Conservation (phyloP, 2,888 invertebrate species). For the Alcis repandata region DNA sequence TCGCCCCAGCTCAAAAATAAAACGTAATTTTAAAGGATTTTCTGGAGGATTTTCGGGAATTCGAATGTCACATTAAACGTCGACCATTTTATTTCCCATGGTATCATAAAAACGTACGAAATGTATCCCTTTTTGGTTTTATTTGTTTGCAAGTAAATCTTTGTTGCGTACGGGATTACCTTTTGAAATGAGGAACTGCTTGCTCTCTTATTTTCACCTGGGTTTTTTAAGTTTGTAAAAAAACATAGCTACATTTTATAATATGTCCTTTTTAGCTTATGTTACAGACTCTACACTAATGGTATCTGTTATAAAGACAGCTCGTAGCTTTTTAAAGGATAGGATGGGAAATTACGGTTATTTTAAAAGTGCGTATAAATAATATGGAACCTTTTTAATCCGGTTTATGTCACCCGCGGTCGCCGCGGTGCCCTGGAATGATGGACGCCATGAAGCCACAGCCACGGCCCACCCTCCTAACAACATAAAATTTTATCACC, state of each 20-base stretch:
- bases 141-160: slow-evolving; percentile 42
- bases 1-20: slow-evolving; percentile 35
- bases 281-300: too few species aligned
- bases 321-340: too few species aligned
- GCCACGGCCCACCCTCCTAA: slow-evolving; percentile 59
- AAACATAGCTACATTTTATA: too few species aligned
- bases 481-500: slow-evolving; percentile 80
- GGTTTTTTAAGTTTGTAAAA: not conserved
- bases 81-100: slow-evolving; percentile 42
- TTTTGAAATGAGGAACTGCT: slow-evolving; percentile 35
- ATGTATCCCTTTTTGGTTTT: slow-evolving; percentile 43
- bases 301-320: too few species aligned
- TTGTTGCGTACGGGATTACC: slow-evolving; percentile 37
- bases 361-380: not conserved
- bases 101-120: slow-evolving; percentile 41
- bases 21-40: slow-evolving; percentile 42
- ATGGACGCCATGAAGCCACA: slow-evolving; percentile 65
- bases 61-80: slow-evolving; percentile 42
- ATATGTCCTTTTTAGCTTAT: too few species aligned
- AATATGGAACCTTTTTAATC: too few species aligned
- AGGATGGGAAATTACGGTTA: too few species aligned
- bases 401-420: slow-evolving; percentile 53
- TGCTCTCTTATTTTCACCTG: slow-evolving; percentile 21
- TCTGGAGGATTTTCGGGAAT: slow-evolving; percentile 38
- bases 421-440: slow-evolving; percentile 59